Evolutionary conservation across 2,113 vertebrate species (phyloP).

Genomic region (Isichthys henryi): DNA sequence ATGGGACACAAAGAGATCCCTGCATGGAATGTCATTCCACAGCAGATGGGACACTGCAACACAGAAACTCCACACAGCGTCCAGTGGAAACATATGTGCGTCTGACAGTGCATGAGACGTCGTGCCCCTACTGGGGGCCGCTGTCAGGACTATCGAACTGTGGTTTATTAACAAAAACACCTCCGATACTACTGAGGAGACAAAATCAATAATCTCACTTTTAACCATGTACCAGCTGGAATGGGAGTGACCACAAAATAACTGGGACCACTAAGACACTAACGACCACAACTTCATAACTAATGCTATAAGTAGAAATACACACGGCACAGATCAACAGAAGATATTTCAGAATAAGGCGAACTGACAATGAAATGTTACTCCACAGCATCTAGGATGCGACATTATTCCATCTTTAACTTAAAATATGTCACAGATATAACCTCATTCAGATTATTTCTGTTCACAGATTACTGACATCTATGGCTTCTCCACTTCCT

Average conservation of each 20-base stretch:
- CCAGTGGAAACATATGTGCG: neutral
- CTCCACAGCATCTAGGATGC: neutral
- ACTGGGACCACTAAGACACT: neutral
- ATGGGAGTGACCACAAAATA: neutral
- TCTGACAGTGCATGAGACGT: neutral
- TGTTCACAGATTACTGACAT: neutral
- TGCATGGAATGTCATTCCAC: neutral
- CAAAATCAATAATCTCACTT: neutral
- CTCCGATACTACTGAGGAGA: neutral
- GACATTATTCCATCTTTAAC: neutral
- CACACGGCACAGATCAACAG: neutral
- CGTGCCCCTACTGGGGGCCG: neutral
- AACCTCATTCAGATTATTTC: neutral
- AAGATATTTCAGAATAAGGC: neutral
- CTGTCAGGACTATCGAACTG: neutral
- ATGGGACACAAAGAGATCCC: neutral
- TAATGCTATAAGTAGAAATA: neutral
- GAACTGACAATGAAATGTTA: neutral
- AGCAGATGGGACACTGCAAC: neutral
- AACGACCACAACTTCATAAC: neutral
- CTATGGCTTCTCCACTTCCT: neutral
- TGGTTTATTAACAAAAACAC: neutral
- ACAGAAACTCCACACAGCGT: neutral
- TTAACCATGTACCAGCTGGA: neutral
- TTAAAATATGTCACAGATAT: neutral